Evolutionary conservation across 2,113 vertebrate genomes (phyloP).

Genomic region (Datnioides undecimradiatus): DNA sequence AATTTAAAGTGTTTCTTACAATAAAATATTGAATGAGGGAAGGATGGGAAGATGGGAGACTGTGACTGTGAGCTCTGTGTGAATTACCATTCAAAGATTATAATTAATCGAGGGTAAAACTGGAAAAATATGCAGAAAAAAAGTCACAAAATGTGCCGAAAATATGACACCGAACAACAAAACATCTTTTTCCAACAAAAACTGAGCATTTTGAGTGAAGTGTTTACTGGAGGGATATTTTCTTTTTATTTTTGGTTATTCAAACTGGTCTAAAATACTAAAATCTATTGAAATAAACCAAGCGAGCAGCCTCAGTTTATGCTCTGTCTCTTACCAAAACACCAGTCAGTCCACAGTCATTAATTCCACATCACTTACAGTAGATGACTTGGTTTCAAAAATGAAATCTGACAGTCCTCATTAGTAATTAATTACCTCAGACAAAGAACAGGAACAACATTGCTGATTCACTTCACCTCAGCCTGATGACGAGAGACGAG

Average conservation of each 20-base stretch:
- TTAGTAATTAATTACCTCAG: slow-evolving; percentile 70
- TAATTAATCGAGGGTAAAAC: no score
- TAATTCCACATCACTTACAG: slow-evolving; percentile 22
- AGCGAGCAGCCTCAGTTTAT: background rate
- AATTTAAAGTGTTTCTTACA: background rate
- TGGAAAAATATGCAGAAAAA: background rate
- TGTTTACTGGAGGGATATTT: background rate
- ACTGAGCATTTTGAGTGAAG: background rate
- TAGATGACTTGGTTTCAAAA: slow-evolving; percentile 28
- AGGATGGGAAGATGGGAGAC: no score
- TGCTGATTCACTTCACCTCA: slow-evolving; percentile 57
- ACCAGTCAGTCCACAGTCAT: slow-evolving; percentile 3
- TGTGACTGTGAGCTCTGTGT: no score
- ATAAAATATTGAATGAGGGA: no score
- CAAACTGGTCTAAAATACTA: background rate
- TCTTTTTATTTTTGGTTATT: background rate
- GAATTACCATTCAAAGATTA: no score
- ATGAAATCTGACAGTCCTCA: slow-evolving; percentile 64
- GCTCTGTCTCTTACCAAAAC: slow-evolving; percentile 29
- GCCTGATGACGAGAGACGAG: slow-evolving; percentile 21
- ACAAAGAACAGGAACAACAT: slow-evolving; percentile 58
- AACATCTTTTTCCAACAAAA: background rate
- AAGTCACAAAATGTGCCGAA: background rate
- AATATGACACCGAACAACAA: background rate
- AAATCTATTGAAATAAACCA: background rate